phyloP scores from a whole-genome alignment of 1,140 invertebrate species.

The Caenorhabditis remanei region DNA sequence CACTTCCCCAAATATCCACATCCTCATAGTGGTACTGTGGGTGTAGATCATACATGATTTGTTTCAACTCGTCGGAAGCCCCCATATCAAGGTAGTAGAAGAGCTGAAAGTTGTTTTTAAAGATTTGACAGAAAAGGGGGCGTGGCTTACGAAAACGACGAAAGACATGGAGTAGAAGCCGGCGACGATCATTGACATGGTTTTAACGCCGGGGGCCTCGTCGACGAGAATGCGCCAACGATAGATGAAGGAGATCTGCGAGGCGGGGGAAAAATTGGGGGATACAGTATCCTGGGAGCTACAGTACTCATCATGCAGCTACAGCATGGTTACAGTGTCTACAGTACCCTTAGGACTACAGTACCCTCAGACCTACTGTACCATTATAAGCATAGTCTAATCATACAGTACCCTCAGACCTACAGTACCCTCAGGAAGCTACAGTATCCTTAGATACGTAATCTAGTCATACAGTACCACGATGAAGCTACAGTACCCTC shows the following conservation, averaged over 20 bases:
- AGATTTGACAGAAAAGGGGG: too few species aligned
- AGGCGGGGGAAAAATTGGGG: background rate
- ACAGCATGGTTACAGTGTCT: too few species aligned
- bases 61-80: background rate
- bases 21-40: slow-evolving; percentile 29
- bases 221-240: slow-evolving; percentile 47
- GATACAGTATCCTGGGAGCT: too few species aligned
- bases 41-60: slow-evolving; percentile 38
- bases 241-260: slow-evolving; percentile 53
- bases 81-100: slow-evolving; percentile 25
- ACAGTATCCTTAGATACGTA: too few species aligned
- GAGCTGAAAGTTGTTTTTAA: background rate
- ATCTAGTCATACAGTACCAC: too few species aligned
- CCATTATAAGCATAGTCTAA: too few species aligned
- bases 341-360: too few species aligned
- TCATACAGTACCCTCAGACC: too few species aligned
- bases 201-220: background rate
- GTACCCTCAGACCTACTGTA: too few species aligned
- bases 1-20: background rate
- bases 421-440: too few species aligned
- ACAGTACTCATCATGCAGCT: too few species aligned
- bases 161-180: slow-evolving; percentile 20
- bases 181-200: background rate
- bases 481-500: too few species aligned
- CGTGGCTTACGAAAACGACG: background rate